Evolutionary conservation across 2,888 invertebrate genomes (phyloP), one percentile per base, ranked within the genome.

Genomic region (Cybosia mesomella): DNA sequence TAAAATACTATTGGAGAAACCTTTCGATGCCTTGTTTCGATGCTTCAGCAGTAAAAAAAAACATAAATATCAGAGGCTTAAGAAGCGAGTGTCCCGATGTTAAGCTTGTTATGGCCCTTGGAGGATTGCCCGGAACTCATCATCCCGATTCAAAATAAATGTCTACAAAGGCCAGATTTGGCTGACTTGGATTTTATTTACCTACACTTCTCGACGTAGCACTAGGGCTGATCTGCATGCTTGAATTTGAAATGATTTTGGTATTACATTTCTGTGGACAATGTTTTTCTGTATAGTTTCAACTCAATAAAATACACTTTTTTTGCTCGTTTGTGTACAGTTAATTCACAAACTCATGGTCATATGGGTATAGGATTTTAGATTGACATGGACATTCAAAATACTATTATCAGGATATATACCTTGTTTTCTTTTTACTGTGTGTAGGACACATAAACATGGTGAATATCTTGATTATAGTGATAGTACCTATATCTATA

Each of bases 101-200:
- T 49, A 49, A 49, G 49, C 49, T 49, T 49, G 49, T n/a, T 49
- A 49, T 18, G 43, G n/a, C 9, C 49, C 49, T 49, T 7, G n/a
- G 49, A 49, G 49, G 49, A 49, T 49, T 49, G 49, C n/a, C n/a
- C 49, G 49, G 49, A 13, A n/a, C 49, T 49, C 49, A 49, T 49
- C 49, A n/a, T n/a, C 49, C 49, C 18, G 49, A 49, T n/a, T 49
- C 49, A n/a, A 49, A 49, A 49, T 49, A n/a, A 49, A n/a, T 49
- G 8, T 4, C 18, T 49, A 49, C 49, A n/a, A 18, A 49, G 49
- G 49, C 9, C n/a, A n/a, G 49, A 49, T 49, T 49, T 49, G 49
- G 18, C 18, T n/a, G 49, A 9, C 49, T n/a, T 49, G n/a, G 49
- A 49, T 49, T 49, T 49, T 49, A 49, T 49, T 49, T 49, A 49